Evolutionary conservation across 2,888 invertebrate genomes (phyloP), one percentile per base, ranked within the genome.

Genomic region (Hymenopus coronatus): DNA sequence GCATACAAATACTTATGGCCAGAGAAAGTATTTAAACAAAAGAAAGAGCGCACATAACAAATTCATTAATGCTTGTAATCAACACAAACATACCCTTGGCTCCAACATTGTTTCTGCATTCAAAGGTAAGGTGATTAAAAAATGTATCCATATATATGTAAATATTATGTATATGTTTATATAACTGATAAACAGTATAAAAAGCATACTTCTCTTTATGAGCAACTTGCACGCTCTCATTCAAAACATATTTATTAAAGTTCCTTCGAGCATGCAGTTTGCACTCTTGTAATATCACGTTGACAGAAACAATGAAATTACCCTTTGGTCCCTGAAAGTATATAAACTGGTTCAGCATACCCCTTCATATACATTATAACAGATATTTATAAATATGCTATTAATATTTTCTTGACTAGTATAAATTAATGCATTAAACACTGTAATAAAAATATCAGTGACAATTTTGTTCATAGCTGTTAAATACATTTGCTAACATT

Each of bases 241-340:
- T 70, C 54, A 70, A 25, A 70, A 70, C 54, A 70, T 70, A 70
- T 70, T 70, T 70, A 25, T 70, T 70, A 2, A 70, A 70, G 54
- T 70, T 25, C 6, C 54, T 20, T 70, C 54, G 25, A 15, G 25
- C 54, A 20, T 70, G 54, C 25, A 20, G 25, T 20, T 70, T 70
- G 20, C 54, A 70, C 54, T 70, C 54, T 70, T 25, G 15, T 70
- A 70, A 70, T 70, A 70, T 70, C 54, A 70, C 54, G 15, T 70
- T 15, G 20, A 70, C 54, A 70, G 15, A 70, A 70, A 70, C 25
- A 70, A 70, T 70, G 54, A 70, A 70, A 70, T 70, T 70, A 82
- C 90, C 90, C 89, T 90, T 90, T 90, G 89, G 90, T 90, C 89
- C 90, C 90, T 90, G 90, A 90, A 90, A n/a, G 54, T 88, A 28